phyloP scores from a whole-genome alignment of 1,140 invertebrate genomes.

The Oryctes rhinoceros region DNA sequence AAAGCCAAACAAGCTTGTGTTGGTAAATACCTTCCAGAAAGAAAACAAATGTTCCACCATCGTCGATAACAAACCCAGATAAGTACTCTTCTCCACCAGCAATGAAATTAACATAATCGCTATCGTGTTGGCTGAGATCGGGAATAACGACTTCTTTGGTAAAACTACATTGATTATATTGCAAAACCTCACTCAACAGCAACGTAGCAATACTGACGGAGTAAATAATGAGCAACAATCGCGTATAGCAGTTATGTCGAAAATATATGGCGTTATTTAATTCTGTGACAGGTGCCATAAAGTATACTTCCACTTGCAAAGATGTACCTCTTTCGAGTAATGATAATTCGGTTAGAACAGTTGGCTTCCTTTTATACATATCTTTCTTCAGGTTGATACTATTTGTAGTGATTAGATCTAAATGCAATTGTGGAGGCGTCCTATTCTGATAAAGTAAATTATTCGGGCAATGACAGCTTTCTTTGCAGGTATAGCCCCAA shows the following conservation, averaged over 20 bases:
- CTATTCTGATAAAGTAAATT: slow-evolving; percentile 18
- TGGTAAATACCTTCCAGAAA: slow-evolving; percentile 48
- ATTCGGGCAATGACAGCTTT: slow-evolving; percentile 39
- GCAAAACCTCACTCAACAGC: slow-evolving; percentile 30
- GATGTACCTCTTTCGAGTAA: slow-evolving; percentile 27
- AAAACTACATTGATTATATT: neutral
- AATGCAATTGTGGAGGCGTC: neutral
- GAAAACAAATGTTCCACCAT: slow-evolving; percentile 44
- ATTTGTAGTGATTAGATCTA: slow-evolving; percentile 26
- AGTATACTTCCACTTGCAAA: slow-evolving; percentile 39
- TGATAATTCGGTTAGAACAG: slow-evolving; percentile 6
- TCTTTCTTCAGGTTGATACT: slow-evolving; percentile 27
- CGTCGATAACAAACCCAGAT: slow-evolving; percentile 49
- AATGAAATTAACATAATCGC: neutral
- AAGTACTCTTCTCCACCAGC: slow-evolving; percentile 18
- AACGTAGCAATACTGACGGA: neutral
- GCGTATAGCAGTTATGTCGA: neutral
- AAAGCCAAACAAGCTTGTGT: slow-evolving; percentile 44
- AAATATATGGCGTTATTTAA: slow-evolving; percentile 4
- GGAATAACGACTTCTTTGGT: neutral
- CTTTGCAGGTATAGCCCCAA: slow-evolving; percentile 42
- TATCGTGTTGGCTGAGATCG: neutral
- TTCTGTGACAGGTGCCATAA: slow-evolving; percentile 28
- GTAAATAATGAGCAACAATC: slow-evolving; percentile 36
- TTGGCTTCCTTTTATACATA: neutral